A percentile compares a stretch with the other conserved stretches of the same genome.
Conservation (phyloP, 1,140 invertebrate genomes). For the Bombus picipes region DNA sequence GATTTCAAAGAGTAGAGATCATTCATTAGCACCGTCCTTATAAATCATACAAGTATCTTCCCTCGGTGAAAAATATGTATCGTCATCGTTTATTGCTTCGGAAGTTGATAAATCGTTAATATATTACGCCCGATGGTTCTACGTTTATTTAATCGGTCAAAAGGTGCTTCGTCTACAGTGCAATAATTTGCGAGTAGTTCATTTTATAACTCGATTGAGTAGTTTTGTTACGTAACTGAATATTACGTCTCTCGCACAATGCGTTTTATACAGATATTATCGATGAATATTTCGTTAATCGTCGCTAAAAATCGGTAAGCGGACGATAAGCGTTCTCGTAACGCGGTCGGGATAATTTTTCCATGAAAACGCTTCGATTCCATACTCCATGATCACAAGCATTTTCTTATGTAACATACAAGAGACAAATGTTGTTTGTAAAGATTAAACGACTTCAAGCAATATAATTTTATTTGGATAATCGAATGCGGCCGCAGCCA, state of each 20-base stretch:
- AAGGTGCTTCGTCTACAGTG: conserved; percentile 25
- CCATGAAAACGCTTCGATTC: background rate
- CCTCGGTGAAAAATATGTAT: background rate
- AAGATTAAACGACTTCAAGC: background rate
- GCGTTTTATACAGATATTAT: background rate
- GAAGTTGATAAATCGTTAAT: background rate
- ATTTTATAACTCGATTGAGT: background rate
- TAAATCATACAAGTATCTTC: conserved; percentile 24
- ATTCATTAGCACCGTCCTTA: conserved; percentile 68
- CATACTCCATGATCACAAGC: background rate
- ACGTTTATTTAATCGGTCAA: background rate
- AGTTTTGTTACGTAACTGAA: background rate
- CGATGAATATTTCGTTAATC: background rate
- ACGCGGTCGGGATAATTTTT: background rate
- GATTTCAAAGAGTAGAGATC: conserved; percentile 52
- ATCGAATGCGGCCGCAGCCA: background rate
- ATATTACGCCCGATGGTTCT: conserved; percentile 1
- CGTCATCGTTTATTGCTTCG: background rate
- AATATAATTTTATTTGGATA: background rate
- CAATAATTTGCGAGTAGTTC: background rate
- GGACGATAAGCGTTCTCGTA: background rate
- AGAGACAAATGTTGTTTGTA: conserved; percentile 4
- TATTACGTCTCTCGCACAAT: conserved; percentile 14
- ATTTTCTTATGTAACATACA: background rate
- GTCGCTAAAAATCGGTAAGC: background rate